Percentiles rank a stretch among this genome's conserved stretches.
phyloP scores from a whole-genome alignment of 2,113 vertebrate genomes.

The Dipodomys ordii region DNA sequence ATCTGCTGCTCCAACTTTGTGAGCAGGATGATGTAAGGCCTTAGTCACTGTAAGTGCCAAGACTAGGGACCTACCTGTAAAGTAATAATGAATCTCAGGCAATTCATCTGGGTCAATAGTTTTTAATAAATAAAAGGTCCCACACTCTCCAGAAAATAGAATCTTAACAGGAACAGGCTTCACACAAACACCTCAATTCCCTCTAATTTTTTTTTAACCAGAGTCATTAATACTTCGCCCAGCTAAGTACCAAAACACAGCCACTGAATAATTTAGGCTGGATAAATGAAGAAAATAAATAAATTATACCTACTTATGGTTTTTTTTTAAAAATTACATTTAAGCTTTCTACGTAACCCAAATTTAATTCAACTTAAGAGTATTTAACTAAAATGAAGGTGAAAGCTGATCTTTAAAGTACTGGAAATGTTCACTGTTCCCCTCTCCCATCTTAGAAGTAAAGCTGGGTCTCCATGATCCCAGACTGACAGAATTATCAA shows the following conservation, averaged over 20 bases:
- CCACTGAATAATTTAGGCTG: slow-evolving; percentile 82
- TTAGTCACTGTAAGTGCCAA: background rate
- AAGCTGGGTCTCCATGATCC: background rate
- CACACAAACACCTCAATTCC: slow-evolving; percentile 65
- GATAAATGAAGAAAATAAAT: slow-evolving; percentile 82
- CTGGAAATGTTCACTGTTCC: background rate
- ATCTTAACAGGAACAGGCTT: slow-evolving; percentile 66
- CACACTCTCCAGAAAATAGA: slow-evolving; percentile 39
- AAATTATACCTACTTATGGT: slow-evolving; percentile 53
- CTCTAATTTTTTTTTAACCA: slow-evolving; percentile 33
- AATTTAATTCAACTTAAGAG: slow-evolving; percentile 32
- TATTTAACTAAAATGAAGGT: background rate
- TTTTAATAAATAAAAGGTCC: slow-evolving; percentile 76
- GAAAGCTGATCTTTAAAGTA: background rate
- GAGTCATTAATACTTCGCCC: slow-evolving; percentile 75
- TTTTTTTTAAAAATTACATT: slow-evolving; percentile 56
- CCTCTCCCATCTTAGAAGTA: background rate
- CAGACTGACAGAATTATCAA: background rate
- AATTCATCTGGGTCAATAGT: slow-evolving; percentile 70
- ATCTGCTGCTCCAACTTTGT: background rate
- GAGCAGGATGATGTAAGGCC: slow-evolving; percentile 12
- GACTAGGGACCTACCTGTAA: slow-evolving; percentile 22
- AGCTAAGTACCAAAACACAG: slow-evolving; percentile 82
- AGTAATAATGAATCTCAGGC: slow-evolving; percentile 57
- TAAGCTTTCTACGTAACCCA: slow-evolving; percentile 15